These are phyloP conservation scores for Brenthis hecate DNA, from an alignment of 2,888 invertebrate genomes.

Conservation along the genomic window DNA sequence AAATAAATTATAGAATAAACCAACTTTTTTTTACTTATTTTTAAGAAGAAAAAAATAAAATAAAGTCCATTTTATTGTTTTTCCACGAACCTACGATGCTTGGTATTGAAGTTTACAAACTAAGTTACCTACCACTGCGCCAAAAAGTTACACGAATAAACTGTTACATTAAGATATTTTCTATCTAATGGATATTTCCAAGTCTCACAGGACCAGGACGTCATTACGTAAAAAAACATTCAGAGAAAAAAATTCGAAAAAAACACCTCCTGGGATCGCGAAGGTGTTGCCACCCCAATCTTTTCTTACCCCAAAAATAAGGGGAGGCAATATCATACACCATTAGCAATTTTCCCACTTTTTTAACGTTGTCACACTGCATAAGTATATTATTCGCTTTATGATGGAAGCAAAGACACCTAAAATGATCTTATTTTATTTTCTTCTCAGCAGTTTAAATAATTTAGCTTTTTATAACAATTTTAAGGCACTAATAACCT, in stretches of 20 bases:
- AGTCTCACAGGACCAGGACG: slow-evolving; percentile 76
- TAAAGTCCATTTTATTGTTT: too few species aligned
- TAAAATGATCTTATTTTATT: not conserved
- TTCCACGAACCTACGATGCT: too few species aligned
- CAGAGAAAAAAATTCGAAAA: slow-evolving; percentile 63
- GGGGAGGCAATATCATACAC: slow-evolving; percentile 84
- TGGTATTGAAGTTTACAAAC: not conserved
- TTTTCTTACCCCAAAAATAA: slow-evolving; percentile 74
- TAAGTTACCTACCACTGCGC: not conserved
- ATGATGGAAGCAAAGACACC: slow-evolving; percentile 21
- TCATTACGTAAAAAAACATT: slow-evolving; percentile 76
- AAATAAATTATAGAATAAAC: too few species aligned
- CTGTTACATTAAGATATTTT: slow-evolving; percentile 75
- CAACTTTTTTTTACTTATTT: too few species aligned
- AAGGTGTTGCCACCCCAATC: slow-evolving; percentile 79
- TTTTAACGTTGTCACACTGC: slow-evolving; percentile 81
- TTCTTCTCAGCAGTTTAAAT: not conserved
- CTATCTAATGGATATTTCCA: slow-evolving; percentile 80
- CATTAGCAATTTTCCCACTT: slow-evolving; percentile 82
- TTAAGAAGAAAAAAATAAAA: too few species aligned
- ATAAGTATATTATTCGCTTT: slow-evolving; percentile 50
- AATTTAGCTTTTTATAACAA: not conserved
- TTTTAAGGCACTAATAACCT: too few species aligned
- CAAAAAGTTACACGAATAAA: slow-evolving; percentile 55
- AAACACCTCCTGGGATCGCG: slow-evolving; percentile 76